These are phyloP conservation scores for Echeneis naucrates DNA, from an alignment of 2,797 vertebrate species.

Conservation along the genomic window DNA sequence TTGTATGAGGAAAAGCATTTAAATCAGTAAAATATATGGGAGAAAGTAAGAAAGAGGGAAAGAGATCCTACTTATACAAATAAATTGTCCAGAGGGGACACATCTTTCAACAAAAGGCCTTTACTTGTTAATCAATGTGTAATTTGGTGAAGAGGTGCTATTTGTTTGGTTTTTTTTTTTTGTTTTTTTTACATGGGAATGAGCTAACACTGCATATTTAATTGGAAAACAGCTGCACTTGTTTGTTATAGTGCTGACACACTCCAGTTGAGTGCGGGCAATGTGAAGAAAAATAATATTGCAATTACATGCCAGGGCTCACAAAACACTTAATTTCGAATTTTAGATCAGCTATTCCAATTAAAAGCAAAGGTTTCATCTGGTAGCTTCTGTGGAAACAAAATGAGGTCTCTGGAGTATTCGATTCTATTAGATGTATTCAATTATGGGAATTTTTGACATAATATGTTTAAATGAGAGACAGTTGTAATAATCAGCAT, in stretches of 20 bases:
- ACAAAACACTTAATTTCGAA: not conserved
- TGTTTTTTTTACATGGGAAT: conserved; percentile 30
- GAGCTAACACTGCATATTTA: not conserved
- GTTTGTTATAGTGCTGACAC: not conserved
- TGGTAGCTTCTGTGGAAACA: not conserved
- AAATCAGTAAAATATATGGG: not conserved
- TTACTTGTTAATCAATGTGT: not conserved
- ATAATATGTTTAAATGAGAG: not conserved
- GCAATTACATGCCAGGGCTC: not conserved
- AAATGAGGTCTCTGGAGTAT: not conserved
- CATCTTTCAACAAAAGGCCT: not conserved
- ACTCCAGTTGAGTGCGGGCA: not conserved
- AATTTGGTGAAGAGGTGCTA: conserved; percentile 1
- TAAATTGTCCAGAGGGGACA: not conserved
- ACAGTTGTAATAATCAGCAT: not conserved
- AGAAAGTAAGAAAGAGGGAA: too few species aligned
- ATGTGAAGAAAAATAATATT: not conserved
- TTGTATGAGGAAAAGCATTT: not conserved
- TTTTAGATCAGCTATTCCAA: not conserved
- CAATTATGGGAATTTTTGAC: not conserved
- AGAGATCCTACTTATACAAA: not conserved
- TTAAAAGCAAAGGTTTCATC: too few species aligned
- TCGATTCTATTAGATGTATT: not conserved
- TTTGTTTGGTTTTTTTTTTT: too few species aligned
- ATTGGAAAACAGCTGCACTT: not conserved